Evolutionary conservation across 2,888 invertebrate genomes (phyloP).

Genomic region (Acleris holmiana): DNA sequence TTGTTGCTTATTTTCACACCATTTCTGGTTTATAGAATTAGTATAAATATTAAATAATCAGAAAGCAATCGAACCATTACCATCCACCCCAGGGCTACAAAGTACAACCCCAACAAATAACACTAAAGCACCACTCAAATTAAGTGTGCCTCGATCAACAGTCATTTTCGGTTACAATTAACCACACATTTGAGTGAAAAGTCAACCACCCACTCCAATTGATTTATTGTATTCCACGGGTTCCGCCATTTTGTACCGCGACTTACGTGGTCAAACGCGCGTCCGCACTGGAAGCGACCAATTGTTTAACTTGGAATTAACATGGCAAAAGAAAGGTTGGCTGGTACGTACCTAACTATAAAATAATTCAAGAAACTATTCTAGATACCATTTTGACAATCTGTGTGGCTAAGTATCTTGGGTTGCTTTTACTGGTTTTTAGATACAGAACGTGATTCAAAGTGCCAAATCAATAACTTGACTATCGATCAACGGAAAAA

Average conservation of each 20-base stretch:
- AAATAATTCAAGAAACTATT: no score
- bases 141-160: conserved; percentile 84
- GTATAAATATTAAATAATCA: conserved; percentile 74
- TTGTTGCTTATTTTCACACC: conserved; percentile 58
- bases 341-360: no score
- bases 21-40: conserved; percentile 68
- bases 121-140: conserved; percentile 81
- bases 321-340: not conserved
- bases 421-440: no score
- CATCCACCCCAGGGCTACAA: conserved; percentile 60
- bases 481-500: no score
- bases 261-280: conserved; percentile 59
- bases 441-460: no score
- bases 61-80: conserved; percentile 73
- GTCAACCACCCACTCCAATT: conserved; percentile 85
- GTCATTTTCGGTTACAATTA: conserved; percentile 85
- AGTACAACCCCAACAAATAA: conserved; percentile 65
- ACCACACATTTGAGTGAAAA: conserved; percentile 85
- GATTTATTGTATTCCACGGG: conserved; percentile 82
- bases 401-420: no score
- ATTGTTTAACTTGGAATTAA: not conserved
- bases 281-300: conserved; percentile 49
- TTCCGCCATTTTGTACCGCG: conserved; percentile 79
- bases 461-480: no score
- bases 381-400: no score